A percentile compares a stretch with the other conserved stretches of the same genome.
Conservation (phyloP, 1,140 invertebrate species). For the Orchesella cincta region DNA sequence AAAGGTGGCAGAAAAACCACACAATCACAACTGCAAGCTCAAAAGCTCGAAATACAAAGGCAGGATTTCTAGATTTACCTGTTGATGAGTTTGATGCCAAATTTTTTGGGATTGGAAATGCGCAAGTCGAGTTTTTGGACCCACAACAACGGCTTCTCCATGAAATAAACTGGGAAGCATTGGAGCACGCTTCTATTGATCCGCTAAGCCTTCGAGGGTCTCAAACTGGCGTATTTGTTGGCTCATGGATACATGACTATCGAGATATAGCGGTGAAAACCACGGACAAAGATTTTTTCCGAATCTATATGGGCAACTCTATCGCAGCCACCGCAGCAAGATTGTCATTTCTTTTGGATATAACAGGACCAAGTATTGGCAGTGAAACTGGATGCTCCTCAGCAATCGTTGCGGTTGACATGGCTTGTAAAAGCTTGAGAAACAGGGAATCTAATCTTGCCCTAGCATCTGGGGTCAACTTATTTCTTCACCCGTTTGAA, state of each 20-base stretch:
- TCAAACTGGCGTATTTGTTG: slow-evolving; percentile 39
- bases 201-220: slow-evolving; percentile 7
- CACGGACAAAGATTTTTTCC: slow-evolving; percentile 23
- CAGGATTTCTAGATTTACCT: background rate
- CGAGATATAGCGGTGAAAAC: slow-evolving; percentile 2
- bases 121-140: slow-evolving; percentile 65
- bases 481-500: background rate
- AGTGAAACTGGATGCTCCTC: background rate
- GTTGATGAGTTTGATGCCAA: slow-evolving; percentile 1
- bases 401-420: background rate
- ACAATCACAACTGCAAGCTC: background rate
- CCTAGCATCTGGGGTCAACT: background rate
- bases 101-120: slow-evolving; percentile 34
- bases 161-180: slow-evolving; percentile 65
- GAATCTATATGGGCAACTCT: slow-evolving; percentile 37
- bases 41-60: background rate
- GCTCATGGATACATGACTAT: slow-evolving; percentile 36
- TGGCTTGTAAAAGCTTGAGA: background rate
- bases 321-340: background rate
- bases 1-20: background rate
- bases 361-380: slow-evolving; percentile 28
- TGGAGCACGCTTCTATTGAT: slow-evolving; percentile 58
- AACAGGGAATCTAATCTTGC: slow-evolving; percentile 7
- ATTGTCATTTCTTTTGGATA: slow-evolving; percentile 8
- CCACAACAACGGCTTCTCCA: slow-evolving; percentile 64